phyloP scores from a whole-genome alignment of 2,113 vertebrate species.

The Cheirogaleus medius region DNA sequence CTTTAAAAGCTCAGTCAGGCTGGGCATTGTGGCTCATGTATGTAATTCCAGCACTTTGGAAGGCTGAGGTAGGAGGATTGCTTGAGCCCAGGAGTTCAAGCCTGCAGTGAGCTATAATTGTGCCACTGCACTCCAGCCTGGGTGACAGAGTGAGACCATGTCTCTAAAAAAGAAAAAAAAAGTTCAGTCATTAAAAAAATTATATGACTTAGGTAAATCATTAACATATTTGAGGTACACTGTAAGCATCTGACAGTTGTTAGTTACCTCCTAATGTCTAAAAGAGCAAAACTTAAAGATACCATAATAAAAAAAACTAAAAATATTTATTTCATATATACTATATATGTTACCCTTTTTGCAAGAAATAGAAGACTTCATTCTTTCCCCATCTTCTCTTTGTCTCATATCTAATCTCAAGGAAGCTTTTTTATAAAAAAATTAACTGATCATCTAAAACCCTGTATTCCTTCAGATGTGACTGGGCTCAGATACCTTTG shows the following conservation, averaged over 20 bases:
- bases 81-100: no score
- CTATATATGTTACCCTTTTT: neutral
- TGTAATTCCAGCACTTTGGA: no score
- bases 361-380: neutral
- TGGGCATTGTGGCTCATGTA: no score
- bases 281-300: slow-evolving; percentile 12
- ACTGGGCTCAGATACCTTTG: neutral
- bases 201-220: neutral
- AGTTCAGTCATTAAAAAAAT: neutral
- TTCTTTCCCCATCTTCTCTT: neutral
- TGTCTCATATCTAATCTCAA: neutral
- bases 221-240: neutral
- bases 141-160: no score
- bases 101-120: no score
- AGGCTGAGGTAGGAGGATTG: no score
- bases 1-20: neutral
- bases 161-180: neutral
- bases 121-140: no score
- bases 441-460: neutral
- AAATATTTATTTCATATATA: neutral
- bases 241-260: neutral
- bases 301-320: neutral
- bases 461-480: neutral
- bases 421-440: neutral
- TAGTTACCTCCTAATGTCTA: neutral